phyloP scores from a whole-genome alignment of 2,888 invertebrate genomes.

The Trichopria drosophilae region DNA sequence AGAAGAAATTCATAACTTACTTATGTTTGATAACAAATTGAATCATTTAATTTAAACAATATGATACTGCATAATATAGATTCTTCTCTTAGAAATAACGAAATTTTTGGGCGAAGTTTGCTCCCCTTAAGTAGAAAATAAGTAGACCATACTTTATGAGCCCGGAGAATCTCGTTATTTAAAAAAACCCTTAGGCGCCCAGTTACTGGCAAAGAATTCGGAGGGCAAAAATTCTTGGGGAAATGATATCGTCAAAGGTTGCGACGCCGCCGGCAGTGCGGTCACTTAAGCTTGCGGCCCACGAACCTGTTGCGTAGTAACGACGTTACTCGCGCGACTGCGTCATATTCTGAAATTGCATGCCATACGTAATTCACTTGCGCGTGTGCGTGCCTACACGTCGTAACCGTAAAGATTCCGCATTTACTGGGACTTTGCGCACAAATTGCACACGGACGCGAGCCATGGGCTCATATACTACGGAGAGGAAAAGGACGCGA shows the following conservation, averaged over 20 bases:
- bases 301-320: constrained; percentile 39
- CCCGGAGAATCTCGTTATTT: too few relatives aligned
- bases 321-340: constrained; percentile 28
- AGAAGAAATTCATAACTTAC: too few relatives aligned
- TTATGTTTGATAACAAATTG: too few relatives aligned
- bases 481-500: too few relatives aligned
- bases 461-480: too few relatives aligned
- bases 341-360: constrained; percentile 37
- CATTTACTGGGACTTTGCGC: constrained; percentile 11
- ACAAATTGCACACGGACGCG: constrained; percentile 15
- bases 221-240: too few relatives aligned
- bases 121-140: neutral
- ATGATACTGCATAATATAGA: neutral
- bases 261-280: constrained; percentile 30
- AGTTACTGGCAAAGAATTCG: too few relatives aligned
- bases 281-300: constrained; percentile 36
- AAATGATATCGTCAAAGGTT: neutral
- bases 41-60: neutral
- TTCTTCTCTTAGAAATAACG: neutral
- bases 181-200: too few relatives aligned
- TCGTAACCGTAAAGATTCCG: constrained; percentile 31
- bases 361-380: constrained; percentile 34
- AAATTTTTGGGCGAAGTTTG: neutral
- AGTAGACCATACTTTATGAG: neutral
- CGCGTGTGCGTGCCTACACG: constrained; percentile 34